Conservation (phyloP, 1,140 invertebrate species). For the Drosophila neocordata region DNA sequence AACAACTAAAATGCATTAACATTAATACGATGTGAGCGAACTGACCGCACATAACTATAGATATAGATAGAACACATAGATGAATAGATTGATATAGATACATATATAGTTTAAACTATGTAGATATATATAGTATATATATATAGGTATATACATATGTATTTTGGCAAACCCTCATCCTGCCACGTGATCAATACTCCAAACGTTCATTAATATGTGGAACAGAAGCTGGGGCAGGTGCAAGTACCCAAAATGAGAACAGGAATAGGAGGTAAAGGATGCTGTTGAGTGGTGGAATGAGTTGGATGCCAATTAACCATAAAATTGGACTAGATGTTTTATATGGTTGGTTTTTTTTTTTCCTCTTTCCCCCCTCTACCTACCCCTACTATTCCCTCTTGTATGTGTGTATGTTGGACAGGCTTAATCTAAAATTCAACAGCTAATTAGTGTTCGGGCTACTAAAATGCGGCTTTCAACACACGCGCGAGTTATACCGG, state of each 20-base stretch:
- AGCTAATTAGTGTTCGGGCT: conserved; percentile 69
- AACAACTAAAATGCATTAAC: conserved; percentile 70
- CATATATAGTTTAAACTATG: not conserved
- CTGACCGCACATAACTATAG: conserved; percentile 15
- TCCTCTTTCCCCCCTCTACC: not conserved
- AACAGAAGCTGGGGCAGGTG: not conserved
- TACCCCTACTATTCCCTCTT: not conserved
- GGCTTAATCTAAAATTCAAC: conserved; percentile 77
- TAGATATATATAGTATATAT: not conserved
- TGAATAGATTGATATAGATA: not conserved
- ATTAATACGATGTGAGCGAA: conserved; percentile 39
- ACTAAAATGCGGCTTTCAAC: conserved; percentile 75
- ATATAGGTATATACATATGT: not conserved
- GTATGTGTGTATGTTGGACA: conserved; percentile 18
- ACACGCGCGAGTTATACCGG: conserved; percentile 43
- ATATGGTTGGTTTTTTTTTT: conserved; percentile 29
- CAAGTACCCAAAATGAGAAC: no score
- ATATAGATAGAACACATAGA: not conserved
- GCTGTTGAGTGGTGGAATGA: not conserved
- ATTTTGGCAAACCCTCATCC: not conserved
- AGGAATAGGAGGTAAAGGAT: not conserved
- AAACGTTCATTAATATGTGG: not conserved
- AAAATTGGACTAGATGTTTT: conserved; percentile 19
- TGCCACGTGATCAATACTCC: not conserved
- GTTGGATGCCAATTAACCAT: conserved; percentile 17